These are phyloP conservation scores for Augochlorella aurata DNA, from an alignment of 2,888 invertebrate species.

Conservation along the genomic window DNA sequence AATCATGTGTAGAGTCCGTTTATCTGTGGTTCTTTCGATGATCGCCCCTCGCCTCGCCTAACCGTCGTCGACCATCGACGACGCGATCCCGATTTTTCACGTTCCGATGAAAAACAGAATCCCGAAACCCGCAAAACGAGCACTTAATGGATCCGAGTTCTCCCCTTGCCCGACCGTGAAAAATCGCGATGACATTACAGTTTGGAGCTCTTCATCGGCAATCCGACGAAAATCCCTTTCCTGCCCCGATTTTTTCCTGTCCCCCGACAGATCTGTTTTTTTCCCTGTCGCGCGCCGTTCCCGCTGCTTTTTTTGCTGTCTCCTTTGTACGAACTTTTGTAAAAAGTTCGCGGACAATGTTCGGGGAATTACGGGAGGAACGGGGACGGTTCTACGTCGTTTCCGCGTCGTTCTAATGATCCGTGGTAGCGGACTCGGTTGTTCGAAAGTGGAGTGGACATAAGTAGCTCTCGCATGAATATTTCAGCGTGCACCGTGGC, in stretches of 20 bases:
- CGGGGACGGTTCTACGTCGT: conserved; percentile 37
- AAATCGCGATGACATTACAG: conserved; percentile 54
- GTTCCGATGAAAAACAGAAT: conserved; percentile 20
- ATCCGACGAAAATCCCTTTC: not conserved
- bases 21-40: conserved; percentile 36
- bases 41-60: not conserved
- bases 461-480: conserved; percentile 36
- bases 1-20: conserved; percentile 36
- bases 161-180: conserved; percentile 31
- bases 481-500: conserved; percentile 32
- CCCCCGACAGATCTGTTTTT: not conserved
- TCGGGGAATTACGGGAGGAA: conserved; percentile 25
- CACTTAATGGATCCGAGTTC: conserved; percentile 46
- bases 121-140: conserved; percentile 43
- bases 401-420: conserved; percentile 34
- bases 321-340: not conserved
- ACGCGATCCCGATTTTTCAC: conserved; percentile 49
- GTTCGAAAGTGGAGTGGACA: conserved; percentile 34
- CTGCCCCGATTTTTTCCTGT: conserved; percentile 24
- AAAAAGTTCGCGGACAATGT: conserved; percentile 36
- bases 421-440: conserved; percentile 10
- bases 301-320: not conserved
- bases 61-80: not conserved
- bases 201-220: conserved; percentile 49
- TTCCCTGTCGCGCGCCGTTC: not conserved